Base-by-base conservation (phyloP, 92 coral and sea anemone genomes). In the Muricea muricata region DNA sequence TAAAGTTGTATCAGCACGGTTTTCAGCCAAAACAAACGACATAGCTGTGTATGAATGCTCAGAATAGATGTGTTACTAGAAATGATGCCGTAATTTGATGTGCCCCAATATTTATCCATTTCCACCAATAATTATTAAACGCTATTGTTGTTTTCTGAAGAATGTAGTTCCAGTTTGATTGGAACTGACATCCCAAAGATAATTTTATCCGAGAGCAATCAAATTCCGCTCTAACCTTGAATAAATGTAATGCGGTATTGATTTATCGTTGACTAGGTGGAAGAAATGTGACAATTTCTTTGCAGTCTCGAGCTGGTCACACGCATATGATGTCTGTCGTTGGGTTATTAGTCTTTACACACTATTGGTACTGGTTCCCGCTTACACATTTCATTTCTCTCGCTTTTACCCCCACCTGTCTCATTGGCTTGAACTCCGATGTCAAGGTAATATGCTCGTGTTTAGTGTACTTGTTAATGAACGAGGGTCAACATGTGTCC, bases 331-430 rank as follows among this genome's bases (percentile, higher is more conserved):
- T 91, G 58, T 91, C 97, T 25, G 97, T 95, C 9, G 98, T 95
- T 15, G 98, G 98, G 57, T 80, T 93, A 71, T 73, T 95, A 39
- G 97, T 95, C 40, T 95, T 95, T 79, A 95, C 97, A 2, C 98
- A 95, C 84, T 92, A 89, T 84, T 95, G 98, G 98, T 95, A 90
- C 92, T 95, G 98, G 98, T 95, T 95, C 68, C 97, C 98, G 21
- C 87, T 95, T 72, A 87, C 98, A 26, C 98, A 95, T 88, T 95
- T 95, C 87, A 79, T 95, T 3, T 94, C 98, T 0, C 84, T 95
- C 54, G 94, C 98, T 26, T 93, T 95, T 74, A 90, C 97, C 7
- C 98, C 98, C 33, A 84, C 98, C 0, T 91, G 98, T 50, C 87
- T 93, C 74, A 93, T 95, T 58, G 98, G 98, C 3, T 92, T 95